phyloP scores from a whole-genome alignment of 64 coral and sea anemone species.

The Pocillopora damicornis region DNA sequence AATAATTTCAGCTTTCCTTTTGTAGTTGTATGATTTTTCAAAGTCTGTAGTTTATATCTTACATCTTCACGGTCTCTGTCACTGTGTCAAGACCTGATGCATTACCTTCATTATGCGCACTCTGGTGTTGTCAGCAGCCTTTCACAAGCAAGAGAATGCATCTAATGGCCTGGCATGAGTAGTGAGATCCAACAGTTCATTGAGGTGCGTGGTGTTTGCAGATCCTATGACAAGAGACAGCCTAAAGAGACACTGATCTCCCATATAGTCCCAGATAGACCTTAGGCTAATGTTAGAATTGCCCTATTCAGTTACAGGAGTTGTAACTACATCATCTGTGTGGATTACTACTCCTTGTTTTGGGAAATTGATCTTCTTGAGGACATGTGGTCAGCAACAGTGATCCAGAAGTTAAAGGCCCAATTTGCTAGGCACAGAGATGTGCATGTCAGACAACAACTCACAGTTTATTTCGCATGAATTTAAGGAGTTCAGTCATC shows the following conservation, averaged over 20 bases:
- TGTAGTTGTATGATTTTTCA: no score
- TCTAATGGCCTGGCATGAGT: not conserved
- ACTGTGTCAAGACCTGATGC: not conserved
- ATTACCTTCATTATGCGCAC: not conserved
- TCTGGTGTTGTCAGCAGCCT: not conserved
- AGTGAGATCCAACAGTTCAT: no score
- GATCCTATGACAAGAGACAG: no score
- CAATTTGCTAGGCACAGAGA: not conserved
- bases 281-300: no score
- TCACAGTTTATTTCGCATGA: constrained; percentile 9
- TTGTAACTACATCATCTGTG: no score
- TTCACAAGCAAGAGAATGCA: not conserved
- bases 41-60: no score
- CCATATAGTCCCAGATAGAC: no score
- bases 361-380: constrained; percentile 9
- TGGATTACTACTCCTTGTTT: not conserved
- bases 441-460: not conserved
- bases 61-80: no score
- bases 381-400: not conserved
- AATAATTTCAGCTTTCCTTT: no score
- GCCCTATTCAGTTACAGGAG: no score
- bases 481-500: not conserved
- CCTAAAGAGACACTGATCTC: no score
- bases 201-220: no score
- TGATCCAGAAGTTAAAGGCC: constrained; percentile 1